Evolutionary conservation across 2,888 invertebrate genomes (phyloP).

Genomic region (Myopa testacea): DNA sequence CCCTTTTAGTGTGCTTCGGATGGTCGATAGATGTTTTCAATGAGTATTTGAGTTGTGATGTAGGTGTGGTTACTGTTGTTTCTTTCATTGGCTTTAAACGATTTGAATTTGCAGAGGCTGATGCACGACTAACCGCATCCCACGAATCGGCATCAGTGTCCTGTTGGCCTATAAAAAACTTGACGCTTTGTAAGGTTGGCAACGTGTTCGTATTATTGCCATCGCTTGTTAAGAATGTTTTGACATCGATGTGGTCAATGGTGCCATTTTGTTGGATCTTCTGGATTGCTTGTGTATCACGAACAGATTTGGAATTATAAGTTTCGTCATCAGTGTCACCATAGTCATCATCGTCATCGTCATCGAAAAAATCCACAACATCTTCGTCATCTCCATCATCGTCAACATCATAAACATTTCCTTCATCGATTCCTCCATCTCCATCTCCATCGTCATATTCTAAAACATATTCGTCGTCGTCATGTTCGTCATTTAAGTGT

Average conservation of each 20-base stretch:
- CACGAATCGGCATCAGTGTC: slow-evolving; percentile 49
- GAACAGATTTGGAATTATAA: not conserved
- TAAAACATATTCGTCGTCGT: slow-evolving; percentile 31
- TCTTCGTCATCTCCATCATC: not conserved
- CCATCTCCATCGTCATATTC: slow-evolving; percentile 34
- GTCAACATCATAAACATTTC: slow-evolving; percentile 11
- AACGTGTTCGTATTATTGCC: not conserved
- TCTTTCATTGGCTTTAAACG: not conserved
- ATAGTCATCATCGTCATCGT: slow-evolving; percentile 8
- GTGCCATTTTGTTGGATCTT: slow-evolving; percentile 31
- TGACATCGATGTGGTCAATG: not conserved
- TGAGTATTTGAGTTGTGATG: slow-evolving; percentile 1
- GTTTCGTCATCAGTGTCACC: not conserved
- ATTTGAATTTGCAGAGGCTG: slow-evolving; percentile 34
- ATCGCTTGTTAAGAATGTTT: slow-evolving; percentile 46
- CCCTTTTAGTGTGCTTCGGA: slow-evolving; percentile 32
- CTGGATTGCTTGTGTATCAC: not conserved
- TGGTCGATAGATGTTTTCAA: not conserved
- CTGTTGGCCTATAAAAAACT: slow-evolving; percentile 59
- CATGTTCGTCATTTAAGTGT: slow-evolving; percentile 45
- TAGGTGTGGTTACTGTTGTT: not conserved
- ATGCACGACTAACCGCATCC: slow-evolving; percentile 33
- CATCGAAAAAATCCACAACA: slow-evolving; percentile 41
- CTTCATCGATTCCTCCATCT: slow-evolving; percentile 24
- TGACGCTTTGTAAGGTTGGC: slow-evolving; percentile 51